phyloP scores from a whole-genome alignment of 2,113 vertebrate species.

The Ibidorhyncha struthersii region DNA sequence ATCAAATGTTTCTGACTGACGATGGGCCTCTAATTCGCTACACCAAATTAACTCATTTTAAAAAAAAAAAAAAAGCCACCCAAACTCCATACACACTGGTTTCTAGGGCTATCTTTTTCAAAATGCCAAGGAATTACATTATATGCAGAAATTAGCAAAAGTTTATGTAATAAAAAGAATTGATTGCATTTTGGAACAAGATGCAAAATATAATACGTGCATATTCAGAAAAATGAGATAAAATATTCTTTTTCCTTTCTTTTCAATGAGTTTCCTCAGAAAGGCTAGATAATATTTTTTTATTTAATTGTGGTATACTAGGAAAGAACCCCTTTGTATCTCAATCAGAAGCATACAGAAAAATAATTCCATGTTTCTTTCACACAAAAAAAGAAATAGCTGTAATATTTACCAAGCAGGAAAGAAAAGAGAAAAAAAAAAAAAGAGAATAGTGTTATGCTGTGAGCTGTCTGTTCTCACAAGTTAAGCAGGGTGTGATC shows the following conservation, averaged over 20 bases:
- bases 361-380: not conserved
- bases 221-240: not conserved
- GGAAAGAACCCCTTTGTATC: not conserved
- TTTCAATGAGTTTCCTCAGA: constrained; percentile 6
- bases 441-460: not conserved
- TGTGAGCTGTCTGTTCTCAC: not conserved
- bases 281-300: not conserved
- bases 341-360: not conserved
- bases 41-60: not conserved
- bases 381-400: not conserved
- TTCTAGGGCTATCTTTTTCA: not conserved
- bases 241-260: not conserved
- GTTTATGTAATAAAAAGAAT: not conserved
- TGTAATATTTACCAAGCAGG: not conserved
- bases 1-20: not conserved
- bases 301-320: not conserved
- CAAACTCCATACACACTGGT: not conserved
- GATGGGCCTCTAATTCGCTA: not conserved
- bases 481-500: not conserved
- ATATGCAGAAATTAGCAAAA: not conserved
- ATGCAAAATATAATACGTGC: not conserved
- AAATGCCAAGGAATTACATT: not conserved
- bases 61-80: not conserved
- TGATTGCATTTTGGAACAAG: constrained; percentile 11
- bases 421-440: not conserved